Conservation (phyloP, 2,888 invertebrate genomes). For the Drosophila cracens region DNA sequence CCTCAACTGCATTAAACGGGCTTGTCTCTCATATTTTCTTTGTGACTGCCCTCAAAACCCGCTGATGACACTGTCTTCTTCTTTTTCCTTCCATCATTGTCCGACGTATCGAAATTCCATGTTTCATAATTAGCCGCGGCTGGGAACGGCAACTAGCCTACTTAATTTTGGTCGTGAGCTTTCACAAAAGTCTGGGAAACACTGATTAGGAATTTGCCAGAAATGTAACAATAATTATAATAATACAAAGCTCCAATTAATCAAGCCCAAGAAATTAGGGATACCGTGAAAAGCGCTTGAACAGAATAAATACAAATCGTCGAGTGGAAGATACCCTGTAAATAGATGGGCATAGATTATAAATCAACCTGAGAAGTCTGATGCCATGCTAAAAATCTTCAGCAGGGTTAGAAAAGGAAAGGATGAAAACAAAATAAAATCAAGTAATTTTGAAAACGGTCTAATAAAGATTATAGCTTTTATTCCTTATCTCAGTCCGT, state of each 20-base stretch:
- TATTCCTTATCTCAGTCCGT: not conserved
- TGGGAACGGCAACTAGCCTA: conserved; percentile 14
- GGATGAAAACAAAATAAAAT: not conserved
- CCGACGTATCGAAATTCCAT: not conserved
- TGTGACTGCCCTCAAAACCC: conserved; percentile 14
- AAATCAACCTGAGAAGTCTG: too few relatives aligned
- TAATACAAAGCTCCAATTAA: conserved; percentile 14
- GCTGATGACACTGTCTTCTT: not conserved
- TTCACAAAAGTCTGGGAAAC: conserved; percentile 30
- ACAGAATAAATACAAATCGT: not conserved
- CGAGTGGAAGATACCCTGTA: not conserved
- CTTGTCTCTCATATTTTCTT: conserved; percentile 57
- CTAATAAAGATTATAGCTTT: not conserved
- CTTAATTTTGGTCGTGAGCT: conserved; percentile 17
- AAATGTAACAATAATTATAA: conserved; percentile 2
- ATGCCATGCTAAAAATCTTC: not conserved
- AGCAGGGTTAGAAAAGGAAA: not conserved
- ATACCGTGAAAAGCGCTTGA: not conserved
- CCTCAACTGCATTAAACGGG: conserved; percentile 44
- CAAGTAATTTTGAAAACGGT: not conserved
- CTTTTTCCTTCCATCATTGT: not conserved
- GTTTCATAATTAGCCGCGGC: conserved; percentile 20
- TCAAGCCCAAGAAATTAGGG: not conserved
- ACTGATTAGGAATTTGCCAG: conserved; percentile 1
- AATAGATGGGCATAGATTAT: not conserved